A percentile compares a stretch with the other conserved stretches of the same genome.
Evolutionary conservation across 2,888 invertebrate genomes (phyloP).

Genomic region (Dromius quadrimaculatus): DNA sequence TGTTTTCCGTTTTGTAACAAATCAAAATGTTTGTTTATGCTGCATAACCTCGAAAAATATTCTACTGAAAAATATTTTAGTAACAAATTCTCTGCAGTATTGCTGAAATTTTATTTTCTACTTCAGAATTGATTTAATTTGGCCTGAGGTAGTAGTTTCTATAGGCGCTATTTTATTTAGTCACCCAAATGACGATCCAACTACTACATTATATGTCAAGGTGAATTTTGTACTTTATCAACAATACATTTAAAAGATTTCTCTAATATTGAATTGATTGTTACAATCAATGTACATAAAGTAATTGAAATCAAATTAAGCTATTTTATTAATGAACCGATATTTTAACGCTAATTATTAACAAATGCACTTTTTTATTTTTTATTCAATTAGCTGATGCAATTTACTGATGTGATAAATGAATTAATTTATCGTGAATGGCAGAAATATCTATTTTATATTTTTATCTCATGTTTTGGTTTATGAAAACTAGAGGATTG

Average conservation of each 20-base stretch:
- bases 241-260: conserved; percentile 4
- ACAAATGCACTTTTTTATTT: too few relatives aligned
- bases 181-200: too few relatives aligned
- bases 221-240: background rate
- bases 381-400: too few relatives aligned
- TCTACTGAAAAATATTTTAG: background rate
- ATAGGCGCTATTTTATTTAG: too few relatives aligned
- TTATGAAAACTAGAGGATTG: too few relatives aligned
- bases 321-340: background rate
- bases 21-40: conserved; percentile 1
- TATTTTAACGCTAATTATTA: background rate
- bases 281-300: background rate
- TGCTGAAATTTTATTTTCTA: background rate
- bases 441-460: too few relatives aligned
- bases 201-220: background rate
- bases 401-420: too few relatives aligned
- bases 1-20: background rate
- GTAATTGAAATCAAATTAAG: background rate
- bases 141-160: background rate
- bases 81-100: too few relatives aligned
- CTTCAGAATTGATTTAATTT: background rate
- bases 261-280: background rate
- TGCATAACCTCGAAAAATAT: background rate
- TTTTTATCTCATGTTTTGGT: too few relatives aligned
- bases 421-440: too few relatives aligned